Evolutionary conservation across 2,113 vertebrate genomes (phyloP).

Genomic region (Oxygymnocypris stewartii): DNA sequence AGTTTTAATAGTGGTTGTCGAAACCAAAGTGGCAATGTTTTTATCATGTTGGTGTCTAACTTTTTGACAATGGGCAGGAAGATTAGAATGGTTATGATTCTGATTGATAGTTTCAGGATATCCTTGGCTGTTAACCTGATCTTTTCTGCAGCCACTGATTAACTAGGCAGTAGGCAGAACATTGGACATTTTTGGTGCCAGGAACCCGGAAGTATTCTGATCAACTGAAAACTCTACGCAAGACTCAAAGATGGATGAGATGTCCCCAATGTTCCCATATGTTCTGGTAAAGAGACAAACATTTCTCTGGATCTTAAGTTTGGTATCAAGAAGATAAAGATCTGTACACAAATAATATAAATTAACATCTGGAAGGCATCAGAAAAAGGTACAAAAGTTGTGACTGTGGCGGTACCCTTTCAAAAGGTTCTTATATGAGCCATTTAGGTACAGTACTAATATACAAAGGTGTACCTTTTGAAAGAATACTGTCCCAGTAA

Average conservation of each 20-base stretch:
- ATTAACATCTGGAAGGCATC: not conserved
- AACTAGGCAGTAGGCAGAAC: not conserved
- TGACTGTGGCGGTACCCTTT: not conserved
- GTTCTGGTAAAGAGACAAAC: not conserved
- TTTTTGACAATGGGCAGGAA: not conserved
- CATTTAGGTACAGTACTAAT: not conserved
- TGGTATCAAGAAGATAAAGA: not conserved
- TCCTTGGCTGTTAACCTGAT: not conserved
- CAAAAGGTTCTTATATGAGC: not conserved
- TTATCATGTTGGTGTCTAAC: not conserved
- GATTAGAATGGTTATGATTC: not conserved
- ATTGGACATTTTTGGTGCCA: not conserved
- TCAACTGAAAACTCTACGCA: too few species aligned
- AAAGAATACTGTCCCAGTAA: too few species aligned
- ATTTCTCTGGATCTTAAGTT: not conserved
- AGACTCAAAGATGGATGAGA: too few species aligned
- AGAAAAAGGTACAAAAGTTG: not conserved
- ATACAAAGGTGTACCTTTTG: not conserved
- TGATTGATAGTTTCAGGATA: not conserved
- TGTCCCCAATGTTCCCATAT: not conserved
- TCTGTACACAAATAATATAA: not conserved
- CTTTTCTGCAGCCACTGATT: not conserved
- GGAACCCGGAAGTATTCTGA: too few species aligned
- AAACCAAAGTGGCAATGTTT: not conserved
- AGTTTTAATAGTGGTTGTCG: too few species aligned